Base-by-base conservation (phyloP, 2,888 invertebrate species). In the Drosophila suboccidentalis region DNA sequence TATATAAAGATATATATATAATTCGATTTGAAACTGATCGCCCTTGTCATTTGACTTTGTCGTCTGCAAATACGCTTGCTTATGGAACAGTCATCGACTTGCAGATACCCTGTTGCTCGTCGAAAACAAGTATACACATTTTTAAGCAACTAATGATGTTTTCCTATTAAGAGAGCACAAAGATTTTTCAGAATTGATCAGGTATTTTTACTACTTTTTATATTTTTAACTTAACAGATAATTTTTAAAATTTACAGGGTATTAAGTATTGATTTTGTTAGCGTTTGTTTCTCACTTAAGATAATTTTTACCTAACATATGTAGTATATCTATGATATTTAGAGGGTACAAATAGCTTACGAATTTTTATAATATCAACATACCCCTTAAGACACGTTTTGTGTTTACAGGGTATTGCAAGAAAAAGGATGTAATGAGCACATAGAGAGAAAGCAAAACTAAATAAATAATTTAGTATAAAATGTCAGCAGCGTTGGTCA, bases 391-490 rank as follows among this genome's bases (percentile, higher is more conserved):
- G 38, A 8, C 6, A 29, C 11, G 0, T n/a, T 22, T 0, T 17
- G 4, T 36, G n/a, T 4, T 26, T 50, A 26, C 34, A 71, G 72
- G 78, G 72, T 72, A 64, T 64, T 2, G n/a, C 44, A 43, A 62
- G 66, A 60, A 81, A 85, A 74, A 59, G 58, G 62, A 76, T 70
- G 71, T 87, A 85, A 82, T 85, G 85, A 85, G 82, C 50, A 69
- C 53, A 72, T 69, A 71, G 69, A 70, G 54, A 69, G 54, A 69
- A 71, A 64, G 67, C 71, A 76, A 80, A 84, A 85, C 89, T 89
- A 88, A 80, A 86, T 86, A 89, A 86, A 86, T 86, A 86, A 89
- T 86, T 86, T 88, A 86, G 83, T 86, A 86, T 75, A 89, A 88
- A 86, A 89, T 89, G 90, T 89, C 89, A 86, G 86, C 55, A 73